phyloP scores from a whole-genome alignment of 2,113 vertebrate genomes.

The Caloenas nicobarica region DNA sequence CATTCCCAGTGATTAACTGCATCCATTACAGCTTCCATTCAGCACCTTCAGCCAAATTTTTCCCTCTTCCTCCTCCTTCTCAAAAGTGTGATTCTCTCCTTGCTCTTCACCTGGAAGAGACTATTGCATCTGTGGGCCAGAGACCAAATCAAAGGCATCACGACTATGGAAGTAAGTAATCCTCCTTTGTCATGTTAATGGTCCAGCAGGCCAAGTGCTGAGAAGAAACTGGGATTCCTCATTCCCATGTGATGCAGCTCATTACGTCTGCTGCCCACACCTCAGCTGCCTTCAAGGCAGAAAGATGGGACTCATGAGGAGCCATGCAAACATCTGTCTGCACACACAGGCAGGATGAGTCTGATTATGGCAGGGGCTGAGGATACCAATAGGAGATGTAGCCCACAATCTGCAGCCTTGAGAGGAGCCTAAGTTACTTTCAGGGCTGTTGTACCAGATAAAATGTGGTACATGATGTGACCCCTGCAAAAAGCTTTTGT shows the following conservation, averaged over 20 bases:
- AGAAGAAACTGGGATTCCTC: slow-evolving; percentile 7
- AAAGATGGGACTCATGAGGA: background rate
- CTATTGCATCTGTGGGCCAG: background rate
- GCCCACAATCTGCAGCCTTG: background rate
- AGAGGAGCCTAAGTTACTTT: background rate
- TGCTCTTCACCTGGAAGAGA: slow-evolving; percentile 47
- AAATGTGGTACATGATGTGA: background rate
- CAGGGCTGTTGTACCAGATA: background rate
- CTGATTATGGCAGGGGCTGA: background rate
- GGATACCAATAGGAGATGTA: background rate
- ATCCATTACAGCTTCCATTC: slow-evolving; percentile 46
- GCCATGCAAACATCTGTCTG: background rate
- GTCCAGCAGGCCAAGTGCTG: background rate
- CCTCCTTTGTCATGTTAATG: slow-evolving; percentile 80
- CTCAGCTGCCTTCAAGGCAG: background rate
- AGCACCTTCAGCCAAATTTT: slow-evolving; percentile 1
- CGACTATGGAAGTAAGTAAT: slow-evolving; percentile 84
- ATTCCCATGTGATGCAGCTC: background rate
- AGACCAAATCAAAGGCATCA: slow-evolving; percentile 77
- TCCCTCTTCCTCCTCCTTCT: slow-evolving; percentile 54
- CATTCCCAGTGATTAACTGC: background rate
- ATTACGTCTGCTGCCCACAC: background rate
- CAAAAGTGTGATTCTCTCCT: background rate
- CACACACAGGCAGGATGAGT: background rate
- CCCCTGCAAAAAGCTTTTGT: background rate